phyloP scores from a whole-genome alignment of 2,888 invertebrate genomes.

The Cataglyphis cursor region DNA sequence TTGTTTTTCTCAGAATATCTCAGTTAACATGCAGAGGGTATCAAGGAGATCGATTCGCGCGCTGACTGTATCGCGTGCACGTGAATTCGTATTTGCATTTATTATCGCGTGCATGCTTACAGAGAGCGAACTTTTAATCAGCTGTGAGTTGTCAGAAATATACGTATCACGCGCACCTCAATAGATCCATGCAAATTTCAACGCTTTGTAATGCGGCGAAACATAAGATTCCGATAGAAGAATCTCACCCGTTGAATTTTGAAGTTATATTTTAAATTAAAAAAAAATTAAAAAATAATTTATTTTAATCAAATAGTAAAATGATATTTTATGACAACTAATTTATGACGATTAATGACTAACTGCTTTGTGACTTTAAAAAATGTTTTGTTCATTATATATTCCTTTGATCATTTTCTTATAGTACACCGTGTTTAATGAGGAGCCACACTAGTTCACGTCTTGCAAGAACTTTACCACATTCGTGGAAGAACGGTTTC shows the following conservation, averaged over 20 bases:
- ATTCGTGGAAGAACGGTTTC: slow-evolving; percentile 7
- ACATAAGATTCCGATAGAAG: not conserved
- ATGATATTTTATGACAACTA: not conserved
- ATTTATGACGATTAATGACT: not conserved
- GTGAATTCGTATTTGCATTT: slow-evolving; percentile 46
- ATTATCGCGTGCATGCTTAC: slow-evolving; percentile 56
- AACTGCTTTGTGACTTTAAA: not conserved
- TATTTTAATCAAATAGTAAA: not conserved
- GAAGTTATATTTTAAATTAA: not conserved
- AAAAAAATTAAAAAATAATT: not conserved
- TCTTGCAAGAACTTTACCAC: slow-evolving; percentile 18
- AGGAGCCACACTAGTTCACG: not conserved
- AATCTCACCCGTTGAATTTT: not conserved
- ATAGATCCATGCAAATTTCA: not conserved
- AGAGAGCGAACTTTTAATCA: slow-evolving; percentile 40
- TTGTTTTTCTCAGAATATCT: slow-evolving; percentile 5
- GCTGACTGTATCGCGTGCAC: slow-evolving; percentile 38
- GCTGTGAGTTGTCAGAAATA: slow-evolving; percentile 30
- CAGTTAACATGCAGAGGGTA: not conserved
- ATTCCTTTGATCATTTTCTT: slow-evolving; percentile 4
- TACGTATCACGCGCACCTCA: slow-evolving; percentile 5
- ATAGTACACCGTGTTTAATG: not conserved
- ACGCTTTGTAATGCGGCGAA: not conserved
- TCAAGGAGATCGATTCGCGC: slow-evolving; percentile 18
- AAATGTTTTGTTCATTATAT: not conserved